Evolutionary conservation across 2,113 vertebrate genomes (phyloP), one percentile per base, ranked within the genome.

Genomic region (Suncus etruscus): DNA sequence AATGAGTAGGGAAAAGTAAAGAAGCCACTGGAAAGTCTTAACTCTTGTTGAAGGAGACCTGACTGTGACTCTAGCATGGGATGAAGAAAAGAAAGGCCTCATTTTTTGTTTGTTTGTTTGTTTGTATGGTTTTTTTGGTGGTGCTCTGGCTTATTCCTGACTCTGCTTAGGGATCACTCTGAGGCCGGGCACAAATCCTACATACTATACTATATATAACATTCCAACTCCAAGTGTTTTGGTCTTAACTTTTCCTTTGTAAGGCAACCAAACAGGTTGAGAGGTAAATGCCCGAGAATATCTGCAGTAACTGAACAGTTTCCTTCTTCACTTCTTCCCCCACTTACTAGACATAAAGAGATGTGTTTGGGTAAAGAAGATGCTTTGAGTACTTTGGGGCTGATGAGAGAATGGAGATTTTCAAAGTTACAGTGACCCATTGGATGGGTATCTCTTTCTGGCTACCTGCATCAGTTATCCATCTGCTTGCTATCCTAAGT

Each of bases 1-100:
- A 51, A 78, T 87, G 45, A 51, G 50, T 32, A 73, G 83, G 27
- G 89, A 58, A 69, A 80, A 72, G 29, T 47, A 31, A 74, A 79
- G 65, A 75, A 72, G 12, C 70, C 3, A 0, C 31, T 50, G 69
- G 70, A 61, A 80, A 84, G 8, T 24, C 20, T 14, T 25, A 66
- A 66, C 27, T 14, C 24, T 69, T 8, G 11, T 61, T 70, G 80
- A 18, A 50, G 18, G 12, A 0, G 15, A 76, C 39, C 74, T 12
- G 58, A 61, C 1, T 16, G 15, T 24, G 68, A 69, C 54, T 5
- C 65, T 14, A 22, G 12, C 11, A 27, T 1, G 4, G 58, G 18
- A 14, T 63, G 32, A 61, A 31, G 48, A 20, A 31, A 24, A 32
- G 48, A 58, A 58, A 61, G 18, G 58, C 3, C 58, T 61, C 58